A percentile compares a stretch with the other conserved stretches of the same genome.
phyloP scores from a whole-genome alignment of 2,113 vertebrate genomes.

The Saccopteryx leptura region DNA sequence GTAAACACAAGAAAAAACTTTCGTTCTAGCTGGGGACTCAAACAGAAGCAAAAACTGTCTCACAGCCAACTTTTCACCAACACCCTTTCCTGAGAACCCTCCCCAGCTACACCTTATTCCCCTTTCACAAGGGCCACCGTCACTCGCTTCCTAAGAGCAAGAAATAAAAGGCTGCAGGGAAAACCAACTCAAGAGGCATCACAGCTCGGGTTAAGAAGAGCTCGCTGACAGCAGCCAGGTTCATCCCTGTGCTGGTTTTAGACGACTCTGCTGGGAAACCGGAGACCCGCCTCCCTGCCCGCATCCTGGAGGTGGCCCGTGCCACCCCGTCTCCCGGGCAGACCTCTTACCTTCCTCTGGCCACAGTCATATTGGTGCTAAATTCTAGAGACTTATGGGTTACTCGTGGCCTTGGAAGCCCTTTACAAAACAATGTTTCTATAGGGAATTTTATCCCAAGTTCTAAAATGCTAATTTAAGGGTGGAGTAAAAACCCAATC shows the following conservation, averaged over 20 bases:
- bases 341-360: too few relatives aligned
- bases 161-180: neutral
- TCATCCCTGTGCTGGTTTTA: neutral
- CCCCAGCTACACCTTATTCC: rapidly evolving
- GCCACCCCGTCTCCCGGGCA: too few relatives aligned
- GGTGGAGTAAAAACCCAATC: neutral
- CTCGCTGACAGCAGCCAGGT: neutral
- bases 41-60: neutral
- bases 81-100: neutral
- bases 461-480: neutral
- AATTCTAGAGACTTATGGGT: neutral
- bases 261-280: neutral
- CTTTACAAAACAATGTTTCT: constrained; percentile 17
- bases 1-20: neutral
- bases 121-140: rapidly evolving
- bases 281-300: too few relatives aligned
- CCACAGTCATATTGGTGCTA: rapidly evolving
- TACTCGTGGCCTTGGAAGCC: neutral
- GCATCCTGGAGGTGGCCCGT: rapidly evolving
- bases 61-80: neutral
- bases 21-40: neutral
- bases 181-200: rapidly evolving
- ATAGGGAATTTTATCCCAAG: neutral
- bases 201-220: neutral
- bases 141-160: neutral